Evolutionary conservation across 2,113 vertebrate species (phyloP).

Genomic region (Chloroceryle aenea): DNA sequence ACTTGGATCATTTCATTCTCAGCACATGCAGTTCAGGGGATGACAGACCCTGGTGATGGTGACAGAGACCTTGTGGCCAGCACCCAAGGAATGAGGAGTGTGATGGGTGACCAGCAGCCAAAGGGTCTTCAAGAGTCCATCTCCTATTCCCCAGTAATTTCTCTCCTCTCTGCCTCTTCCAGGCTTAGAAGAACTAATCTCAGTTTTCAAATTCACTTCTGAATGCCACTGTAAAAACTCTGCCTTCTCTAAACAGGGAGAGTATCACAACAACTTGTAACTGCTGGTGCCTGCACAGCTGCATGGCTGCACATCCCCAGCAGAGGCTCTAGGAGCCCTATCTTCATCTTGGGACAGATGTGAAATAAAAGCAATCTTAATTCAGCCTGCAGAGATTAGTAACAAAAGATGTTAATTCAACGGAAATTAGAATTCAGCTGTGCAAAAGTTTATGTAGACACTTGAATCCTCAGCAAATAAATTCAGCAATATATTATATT

Average conservation of each 20-base stretch:
- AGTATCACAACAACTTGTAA: background rate
- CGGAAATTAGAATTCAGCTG: background rate
- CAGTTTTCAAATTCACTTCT: background rate
- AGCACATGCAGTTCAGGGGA: fast-evolving
- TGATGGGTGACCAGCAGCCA: background rate
- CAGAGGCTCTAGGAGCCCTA: background rate
- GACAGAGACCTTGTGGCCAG: background rate
- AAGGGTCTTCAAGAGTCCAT: background rate
- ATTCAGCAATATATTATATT: background rate
- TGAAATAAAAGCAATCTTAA: background rate
- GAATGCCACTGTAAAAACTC: background rate
- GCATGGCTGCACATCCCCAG: fast-evolving
- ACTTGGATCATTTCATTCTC: background rate
- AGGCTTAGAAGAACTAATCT: background rate
- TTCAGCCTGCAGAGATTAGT: background rate
- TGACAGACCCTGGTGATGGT: background rate
- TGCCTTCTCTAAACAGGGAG: background rate
- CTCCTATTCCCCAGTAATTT: no score
- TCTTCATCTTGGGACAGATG: background rate
- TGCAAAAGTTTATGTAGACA: background rate
- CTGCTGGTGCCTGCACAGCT: fast-evolving
- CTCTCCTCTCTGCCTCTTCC: background rate
- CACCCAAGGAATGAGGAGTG: background rate
- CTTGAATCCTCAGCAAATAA: background rate
- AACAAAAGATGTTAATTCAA: background rate